These are phyloP conservation scores for Drosophila mayaguana DNA, from an alignment of 2,888 invertebrate genomes.

Conservation along the genomic window DNA sequence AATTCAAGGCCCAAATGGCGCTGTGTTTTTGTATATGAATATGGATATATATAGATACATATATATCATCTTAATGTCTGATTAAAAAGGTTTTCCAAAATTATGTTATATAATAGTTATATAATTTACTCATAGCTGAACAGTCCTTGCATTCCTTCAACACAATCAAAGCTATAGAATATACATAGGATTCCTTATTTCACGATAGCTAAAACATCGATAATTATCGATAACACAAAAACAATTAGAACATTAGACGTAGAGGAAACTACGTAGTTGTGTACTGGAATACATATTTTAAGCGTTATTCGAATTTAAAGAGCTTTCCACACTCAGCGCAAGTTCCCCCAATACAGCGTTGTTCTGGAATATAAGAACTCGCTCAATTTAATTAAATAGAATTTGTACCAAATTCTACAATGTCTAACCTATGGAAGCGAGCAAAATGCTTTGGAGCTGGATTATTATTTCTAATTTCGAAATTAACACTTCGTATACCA, in stretches of 20 bases:
- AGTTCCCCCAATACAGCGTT: no score
- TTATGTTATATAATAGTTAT: no score
- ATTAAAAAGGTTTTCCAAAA: constrained; percentile 5
- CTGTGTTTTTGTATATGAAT: constrained; percentile 10
- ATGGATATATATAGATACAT: not conserved
- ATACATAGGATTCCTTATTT: no score
- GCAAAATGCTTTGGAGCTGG: not conserved
- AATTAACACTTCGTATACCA: not conserved
- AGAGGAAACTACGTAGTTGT: no score
- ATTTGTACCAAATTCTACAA: constrained; percentile 43
- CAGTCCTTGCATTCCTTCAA: no score
- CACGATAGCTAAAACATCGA: no score
- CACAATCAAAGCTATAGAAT: no score
- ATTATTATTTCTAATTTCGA: not conserved
- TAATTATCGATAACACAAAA: not conserved
- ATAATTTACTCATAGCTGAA: no score
- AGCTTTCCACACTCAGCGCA: no score
- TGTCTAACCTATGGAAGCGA: constrained; percentile 1
- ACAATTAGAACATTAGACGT: not conserved
- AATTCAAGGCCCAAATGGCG: not conserved
- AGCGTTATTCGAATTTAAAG: no score
- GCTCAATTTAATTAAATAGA: constrained; percentile 52
- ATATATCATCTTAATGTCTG: not conserved
- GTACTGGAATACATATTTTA: no score
- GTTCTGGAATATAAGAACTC: no score